Base-by-base conservation (phyloP, 2,888 invertebrate species). In the Cheilosia urbana region DNA sequence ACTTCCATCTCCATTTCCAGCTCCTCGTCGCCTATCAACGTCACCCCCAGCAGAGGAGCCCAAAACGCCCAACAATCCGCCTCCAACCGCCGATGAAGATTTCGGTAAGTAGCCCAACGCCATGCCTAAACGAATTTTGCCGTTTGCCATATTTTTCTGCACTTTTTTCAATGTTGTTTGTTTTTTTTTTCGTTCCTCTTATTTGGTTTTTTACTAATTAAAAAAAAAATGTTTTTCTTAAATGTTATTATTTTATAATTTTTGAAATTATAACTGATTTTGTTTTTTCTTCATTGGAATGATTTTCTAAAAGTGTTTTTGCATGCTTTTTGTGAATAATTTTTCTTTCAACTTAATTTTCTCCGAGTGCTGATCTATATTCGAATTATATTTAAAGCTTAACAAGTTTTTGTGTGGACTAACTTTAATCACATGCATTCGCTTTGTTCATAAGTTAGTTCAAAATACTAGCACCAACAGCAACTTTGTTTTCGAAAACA, bases 41-140 rank as follows among this genome's bases (percentile, higher is more conserved):
- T 73, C 89, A 68, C 87, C 88, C 13, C 84, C 80, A 27, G 42
- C 87, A 37, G 53, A 88, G 42, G 90, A 91, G 58, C 87, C 88
- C 13, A 89, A 88, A 83, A 89, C 88, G 47, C 88, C 88, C 58
- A 90, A 89, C 58, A 89, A 89, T 60, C 87, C 87, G 53, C 58
- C 87, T 5, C 83, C 84, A 66, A 89, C 90, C 82, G 88, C 87
- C 58, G 91, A 91, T 76, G 89, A 89, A 75, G 90, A 90, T 77
- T 89, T 92, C 87, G 92, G 92, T 92, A 87, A 90, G 92, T 90
- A 51, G 2, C 4, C 11, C 24, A 34, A 19, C 21, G 27, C 30
- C 17, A 17, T 6, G 19, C 5, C 15, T 4, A 5, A 51, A 49
- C 42, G 47, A 65, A 7, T 42, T 37, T 62, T 60, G 17, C n/a